phyloP scores from a whole-genome alignment of 2,888 invertebrate genomes.

The Sialis fuliginosa region DNA sequence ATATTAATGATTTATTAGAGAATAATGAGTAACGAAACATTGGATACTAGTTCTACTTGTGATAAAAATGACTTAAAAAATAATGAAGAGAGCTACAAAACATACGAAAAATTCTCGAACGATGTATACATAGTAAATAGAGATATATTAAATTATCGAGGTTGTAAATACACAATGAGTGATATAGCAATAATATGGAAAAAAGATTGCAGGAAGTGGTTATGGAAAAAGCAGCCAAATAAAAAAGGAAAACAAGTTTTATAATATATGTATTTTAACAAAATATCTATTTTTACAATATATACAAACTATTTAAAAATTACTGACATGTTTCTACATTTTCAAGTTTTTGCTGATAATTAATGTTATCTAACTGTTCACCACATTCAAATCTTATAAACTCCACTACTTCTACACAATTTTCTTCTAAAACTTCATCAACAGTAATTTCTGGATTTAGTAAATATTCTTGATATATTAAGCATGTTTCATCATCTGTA shows the following conservation, averaged over 20 bases:
- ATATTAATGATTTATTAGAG: too few species aligned
- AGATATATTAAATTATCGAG: conserved; percentile 35
- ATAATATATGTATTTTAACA: not conserved
- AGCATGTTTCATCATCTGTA: conserved; percentile 56
- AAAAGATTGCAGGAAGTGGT: conserved; percentile 50
- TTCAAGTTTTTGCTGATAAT: conserved; percentile 34
- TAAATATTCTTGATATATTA: conserved; percentile 77
- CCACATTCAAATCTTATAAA: conserved; percentile 82
- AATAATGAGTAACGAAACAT: too few species aligned
- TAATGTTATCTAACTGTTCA: conserved; percentile 27
- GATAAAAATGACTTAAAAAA: not conserved
- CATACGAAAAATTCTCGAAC: conserved; percentile 17
- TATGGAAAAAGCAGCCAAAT: conserved; percentile 28
- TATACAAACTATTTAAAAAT: conserved; percentile 9
- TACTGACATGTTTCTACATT: conserved; percentile 45
- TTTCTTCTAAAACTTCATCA: conserved; percentile 47
- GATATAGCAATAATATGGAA: conserved; percentile 50
- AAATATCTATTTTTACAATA: conserved; percentile 1
- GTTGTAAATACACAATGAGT: conserved; percentile 32
- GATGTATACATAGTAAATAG: conserved; percentile 27
- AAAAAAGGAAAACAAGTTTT: not conserved
- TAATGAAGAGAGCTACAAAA: conserved; percentile 9
- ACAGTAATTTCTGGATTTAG: conserved; percentile 60
- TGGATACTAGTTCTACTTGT: too few species aligned
- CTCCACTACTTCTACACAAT: conserved; percentile 50